Conservation (phyloP, 2,888 invertebrate species). For the Tetragonula carbonaria region DNA sequence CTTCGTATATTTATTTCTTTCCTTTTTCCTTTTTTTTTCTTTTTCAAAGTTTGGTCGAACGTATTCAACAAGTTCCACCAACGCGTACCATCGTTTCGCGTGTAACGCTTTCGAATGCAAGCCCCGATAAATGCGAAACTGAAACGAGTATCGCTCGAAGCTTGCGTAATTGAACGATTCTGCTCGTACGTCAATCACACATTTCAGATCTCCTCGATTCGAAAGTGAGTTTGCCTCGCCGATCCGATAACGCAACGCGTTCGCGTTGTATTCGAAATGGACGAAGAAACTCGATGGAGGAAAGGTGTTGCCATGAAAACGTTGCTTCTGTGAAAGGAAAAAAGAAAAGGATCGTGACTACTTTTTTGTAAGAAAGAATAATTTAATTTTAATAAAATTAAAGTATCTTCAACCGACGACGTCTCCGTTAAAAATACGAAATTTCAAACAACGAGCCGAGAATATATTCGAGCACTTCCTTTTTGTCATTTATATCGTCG, state of each 20-base stretch:
- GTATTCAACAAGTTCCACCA: background rate
- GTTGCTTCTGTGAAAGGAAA: too few species aligned
- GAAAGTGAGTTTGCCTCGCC: background rate
- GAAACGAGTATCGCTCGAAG: background rate
- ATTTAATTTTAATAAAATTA: too few species aligned
- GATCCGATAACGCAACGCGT: background rate
- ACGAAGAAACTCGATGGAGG: too few species aligned
- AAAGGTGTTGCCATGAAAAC: background rate
- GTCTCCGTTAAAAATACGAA: too few species aligned
- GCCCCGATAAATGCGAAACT: background rate
- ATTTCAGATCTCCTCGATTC: constrained; percentile 16
- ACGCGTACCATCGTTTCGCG: background rate
- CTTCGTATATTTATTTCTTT: background rate
- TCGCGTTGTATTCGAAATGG: background rate
- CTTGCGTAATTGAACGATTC: constrained; percentile 14
- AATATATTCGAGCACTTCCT: too few species aligned
- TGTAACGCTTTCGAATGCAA: background rate
- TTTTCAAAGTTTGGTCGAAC: background rate
- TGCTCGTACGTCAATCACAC: constrained; percentile 10
- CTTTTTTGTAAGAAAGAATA: too few species aligned
- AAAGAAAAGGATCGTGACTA: too few species aligned
- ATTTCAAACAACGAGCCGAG: too few species aligned
- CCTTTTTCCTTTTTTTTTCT: background rate
- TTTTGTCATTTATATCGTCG: background rate
- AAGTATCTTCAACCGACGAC: too few species aligned